A percentile compares a stretch with the other conserved stretches of the same genome.
These are phyloP conservation scores for Pyrgus malvae DNA, from an alignment of 2,888 invertebrate species.

Conservation along the genomic window DNA sequence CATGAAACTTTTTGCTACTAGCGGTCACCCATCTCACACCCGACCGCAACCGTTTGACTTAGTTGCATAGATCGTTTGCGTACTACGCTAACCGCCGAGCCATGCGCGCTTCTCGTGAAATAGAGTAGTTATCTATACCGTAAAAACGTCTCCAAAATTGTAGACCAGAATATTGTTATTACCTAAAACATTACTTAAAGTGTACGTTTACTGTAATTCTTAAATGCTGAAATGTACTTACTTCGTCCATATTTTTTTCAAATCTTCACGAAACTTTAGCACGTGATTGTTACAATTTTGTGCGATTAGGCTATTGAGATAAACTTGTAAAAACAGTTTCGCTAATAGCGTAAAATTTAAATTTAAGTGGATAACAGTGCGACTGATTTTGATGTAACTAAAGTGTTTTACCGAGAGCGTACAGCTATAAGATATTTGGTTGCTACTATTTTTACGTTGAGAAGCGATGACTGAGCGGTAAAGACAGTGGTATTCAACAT, in stretches of 20 bases:
- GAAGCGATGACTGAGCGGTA: too few species aligned
- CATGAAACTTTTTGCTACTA: too few species aligned
- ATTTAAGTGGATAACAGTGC: conserved; percentile 3
- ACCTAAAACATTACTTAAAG: not conserved
- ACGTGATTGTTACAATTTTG: not conserved
- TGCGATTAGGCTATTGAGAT: conserved; percentile 19
- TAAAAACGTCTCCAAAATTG: too few species aligned
- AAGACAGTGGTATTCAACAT: not conserved
- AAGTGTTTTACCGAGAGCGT: not conserved
- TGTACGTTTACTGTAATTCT: too few species aligned
- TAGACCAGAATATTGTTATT: too few species aligned
- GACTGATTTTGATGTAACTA: not conserved
- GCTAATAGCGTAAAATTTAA: conserved; percentile 11
- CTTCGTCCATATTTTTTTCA: not conserved
- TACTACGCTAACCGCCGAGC: too few species aligned
- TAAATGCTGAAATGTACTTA: not conserved
- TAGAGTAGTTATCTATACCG: too few species aligned
- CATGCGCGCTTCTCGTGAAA: too few species aligned
- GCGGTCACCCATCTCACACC: too few species aligned
- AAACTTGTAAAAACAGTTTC: conserved; percentile 11
- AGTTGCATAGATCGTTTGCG: too few species aligned
- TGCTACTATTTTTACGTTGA: not conserved
- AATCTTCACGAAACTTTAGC: not conserved
- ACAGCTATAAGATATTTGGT: not conserved
- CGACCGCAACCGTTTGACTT: too few species aligned